A percentile compares a stretch with the other conserved stretches of the same genome.
phyloP scores from a whole-genome alignment of 2,113 vertebrate genomes.

The Catharus minimus region DNA sequence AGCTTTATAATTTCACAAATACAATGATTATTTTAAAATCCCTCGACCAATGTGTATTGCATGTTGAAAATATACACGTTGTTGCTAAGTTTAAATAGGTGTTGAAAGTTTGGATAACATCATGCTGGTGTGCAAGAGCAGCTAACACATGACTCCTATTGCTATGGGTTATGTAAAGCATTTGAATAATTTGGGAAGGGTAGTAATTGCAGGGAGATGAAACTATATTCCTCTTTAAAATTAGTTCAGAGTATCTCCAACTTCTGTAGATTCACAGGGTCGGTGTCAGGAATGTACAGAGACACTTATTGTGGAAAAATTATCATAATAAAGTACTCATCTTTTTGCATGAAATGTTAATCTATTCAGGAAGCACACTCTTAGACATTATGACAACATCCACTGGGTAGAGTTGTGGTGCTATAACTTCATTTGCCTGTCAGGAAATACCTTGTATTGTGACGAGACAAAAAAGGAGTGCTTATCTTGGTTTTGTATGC shows the following conservation, averaged over 20 bases:
- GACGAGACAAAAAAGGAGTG: not conserved
- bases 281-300: not conserved
- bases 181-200: not conserved
- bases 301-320: not conserved
- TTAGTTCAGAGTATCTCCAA: not conserved
- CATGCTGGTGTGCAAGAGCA: not conserved
- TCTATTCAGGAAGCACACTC: fast-evolving
- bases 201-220: not conserved
- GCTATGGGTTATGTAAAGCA: not conserved
- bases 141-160: not conserved
- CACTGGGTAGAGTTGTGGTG: not conserved
- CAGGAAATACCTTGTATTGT: not conserved
- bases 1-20: not conserved
- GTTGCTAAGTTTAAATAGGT: not conserved
- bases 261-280: not conserved
- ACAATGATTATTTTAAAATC: not conserved
- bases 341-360: not conserved
- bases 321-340: not conserved
- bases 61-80: not conserved
- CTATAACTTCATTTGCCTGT: not conserved
- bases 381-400: not conserved
- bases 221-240: not conserved
- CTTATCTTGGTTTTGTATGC: not conserved
- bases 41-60: not conserved
- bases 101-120: not conserved